Evolutionary conservation across 35 echinoderm and acorn worm species (phyloP), one percentile per base, ranked within the genome.

Genomic region (Amphiura filiformis): DNA sequence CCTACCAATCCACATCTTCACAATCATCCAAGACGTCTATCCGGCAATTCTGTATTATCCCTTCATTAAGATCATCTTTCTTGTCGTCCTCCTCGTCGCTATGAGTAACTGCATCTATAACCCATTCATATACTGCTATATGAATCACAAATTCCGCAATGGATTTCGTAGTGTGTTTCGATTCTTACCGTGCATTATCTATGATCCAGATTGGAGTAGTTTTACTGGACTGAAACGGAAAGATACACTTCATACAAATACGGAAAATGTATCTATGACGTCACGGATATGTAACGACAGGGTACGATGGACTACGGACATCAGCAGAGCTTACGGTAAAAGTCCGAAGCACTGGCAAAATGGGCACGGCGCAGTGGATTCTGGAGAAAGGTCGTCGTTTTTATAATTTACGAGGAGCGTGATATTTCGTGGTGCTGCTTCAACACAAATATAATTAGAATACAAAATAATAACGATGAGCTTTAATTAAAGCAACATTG

Each of bases 61-160:
- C 23, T 95, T 92, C 80, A 87, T 95, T n/a, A 94, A 94, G 84
- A 56, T 95, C 23, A 37, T 92, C 26, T 92, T 89, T 39, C 84
- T 92, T 35, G 77, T 70, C 23, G 84, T 79, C 20, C 86, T 94
- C 15, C 87, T 94, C 4, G 61, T 88, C 9, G 96, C 91, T 9
- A 92, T 99, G 86, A 99, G 96, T 38, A 99, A 99, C 84, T 99
- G 96, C 56, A 87, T 99, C 57, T 94, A 94, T 47, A 99, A 95
- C 77, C 96, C 96, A 0, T 92, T 99, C 34, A 90, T 99, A 1
- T 99, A 99, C 85, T 99, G 96, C 57, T 99, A 93, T 89, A 99
- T 99, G 96, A 99, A 99, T 80, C 79, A 90, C n/a, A 99, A 99
- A 65, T 99, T 99, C 86, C 86, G 96, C 1, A 99, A 99, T 79